These are phyloP conservation scores for Anabas testudineus DNA, from an alignment of 2,797 vertebrate genomes.

Conservation along the genomic window DNA sequence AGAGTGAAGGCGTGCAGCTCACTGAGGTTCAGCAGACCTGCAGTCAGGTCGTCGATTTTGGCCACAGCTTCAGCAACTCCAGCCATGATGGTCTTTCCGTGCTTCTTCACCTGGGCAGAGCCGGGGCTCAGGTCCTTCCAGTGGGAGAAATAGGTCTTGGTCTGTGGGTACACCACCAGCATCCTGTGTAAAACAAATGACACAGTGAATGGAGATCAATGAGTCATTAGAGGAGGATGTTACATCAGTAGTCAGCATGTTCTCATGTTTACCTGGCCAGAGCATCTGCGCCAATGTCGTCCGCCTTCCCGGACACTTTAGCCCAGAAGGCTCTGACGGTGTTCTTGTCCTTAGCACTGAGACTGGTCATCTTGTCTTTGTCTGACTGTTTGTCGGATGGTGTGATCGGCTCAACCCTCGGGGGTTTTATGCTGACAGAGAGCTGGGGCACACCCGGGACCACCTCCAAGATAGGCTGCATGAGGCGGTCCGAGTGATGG, in stretches of 20 bases:
- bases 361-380: conserved; percentile 71
- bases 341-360: conserved; percentile 80
- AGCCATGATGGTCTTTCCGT: conserved; percentile 75
- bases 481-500: conserved; percentile 1
- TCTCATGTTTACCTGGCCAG: conserved; percentile 80
- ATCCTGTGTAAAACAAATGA: conserved; percentile 75
- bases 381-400: conserved; percentile 17
- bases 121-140: conserved; percentile 81
- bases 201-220: not conserved
- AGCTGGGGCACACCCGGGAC: conserved; percentile 21
- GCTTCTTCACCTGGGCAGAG: conserved; percentile 79
- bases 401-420: not conserved
- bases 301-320: conserved; percentile 46
- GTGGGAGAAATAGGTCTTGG: conserved; percentile 91
- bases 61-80: conserved; percentile 71
- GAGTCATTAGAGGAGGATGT: not conserved
- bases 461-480: conserved; percentile 31
- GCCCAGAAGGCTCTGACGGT: conserved; percentile 70
- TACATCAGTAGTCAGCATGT: not conserved
- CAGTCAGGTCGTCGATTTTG: conserved; percentile 79
- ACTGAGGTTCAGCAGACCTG: conserved; percentile 82
- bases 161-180: conserved; percentile 82
- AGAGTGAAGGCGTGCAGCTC: conserved; percentile 90
- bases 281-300: conserved; percentile 70
- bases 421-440: conserved; percentile 46